Conservation (phyloP, 2,797 vertebrate genomes). For the Bryconaethiops microstoma region DNA sequence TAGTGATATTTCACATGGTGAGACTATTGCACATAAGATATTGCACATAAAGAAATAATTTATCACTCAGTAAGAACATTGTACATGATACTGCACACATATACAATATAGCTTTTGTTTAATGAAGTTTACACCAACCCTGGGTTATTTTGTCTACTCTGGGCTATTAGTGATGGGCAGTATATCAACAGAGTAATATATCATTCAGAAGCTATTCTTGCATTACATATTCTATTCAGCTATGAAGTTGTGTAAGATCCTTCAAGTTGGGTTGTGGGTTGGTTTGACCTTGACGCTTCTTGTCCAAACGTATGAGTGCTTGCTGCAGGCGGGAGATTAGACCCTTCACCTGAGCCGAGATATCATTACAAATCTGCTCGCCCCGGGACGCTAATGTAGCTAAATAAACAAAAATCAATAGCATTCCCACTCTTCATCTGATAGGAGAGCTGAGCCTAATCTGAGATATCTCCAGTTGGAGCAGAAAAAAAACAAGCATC, state of each 20-base stretch:
- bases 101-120: no score
- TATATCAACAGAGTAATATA: not conserved
- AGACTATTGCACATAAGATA: no score
- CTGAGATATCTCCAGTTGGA: constrained; percentile 69
- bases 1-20: no score
- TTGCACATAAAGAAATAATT: no score
- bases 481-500: constrained; percentile 66
- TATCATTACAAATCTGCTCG: constrained; percentile 79
- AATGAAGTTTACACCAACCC: no score
- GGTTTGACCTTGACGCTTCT: constrained; percentile 58
- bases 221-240: not conserved
- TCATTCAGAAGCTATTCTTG: not conserved
- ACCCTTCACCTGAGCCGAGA: constrained; percentile 56
- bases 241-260: constrained; percentile 13
- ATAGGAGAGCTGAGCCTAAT: constrained; percentile 65
- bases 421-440: constrained; percentile 74
- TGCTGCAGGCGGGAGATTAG: constrained; percentile 56
- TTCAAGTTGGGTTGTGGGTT: not conserved
- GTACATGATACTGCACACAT: no score
- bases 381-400: constrained; percentile 75
- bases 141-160: not conserved
- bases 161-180: no score
- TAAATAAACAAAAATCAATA: constrained; percentile 85
- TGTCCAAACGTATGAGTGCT: constrained; percentile 32
- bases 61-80: no score